Evolutionary conservation across 1,140 invertebrate genomes (phyloP).

Genomic region (Augochlora pura): DNA sequence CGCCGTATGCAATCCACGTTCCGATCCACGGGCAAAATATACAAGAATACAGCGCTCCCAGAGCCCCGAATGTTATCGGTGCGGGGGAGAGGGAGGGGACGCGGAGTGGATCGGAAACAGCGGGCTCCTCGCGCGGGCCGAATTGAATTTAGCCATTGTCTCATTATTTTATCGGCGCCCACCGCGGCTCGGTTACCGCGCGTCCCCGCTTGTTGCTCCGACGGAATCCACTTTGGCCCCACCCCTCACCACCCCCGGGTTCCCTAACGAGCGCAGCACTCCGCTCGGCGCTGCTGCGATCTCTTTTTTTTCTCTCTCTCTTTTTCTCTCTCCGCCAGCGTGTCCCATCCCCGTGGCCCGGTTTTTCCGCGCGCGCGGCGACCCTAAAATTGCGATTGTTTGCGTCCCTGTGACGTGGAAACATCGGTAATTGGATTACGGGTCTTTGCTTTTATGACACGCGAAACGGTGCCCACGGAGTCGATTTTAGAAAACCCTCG

Average conservation of each 20-base stretch:
- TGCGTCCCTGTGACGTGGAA: too few relatives aligned
- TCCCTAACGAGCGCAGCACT: slow-evolving; percentile 46
- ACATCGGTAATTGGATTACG: too few relatives aligned
- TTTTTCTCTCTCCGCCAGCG: slow-evolving; percentile 33
- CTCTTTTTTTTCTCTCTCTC: too few relatives aligned
- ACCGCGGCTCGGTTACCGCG: slow-evolving; percentile 37
- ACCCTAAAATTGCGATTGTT: too few relatives aligned
- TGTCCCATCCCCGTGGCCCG: neutral
- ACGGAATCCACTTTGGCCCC: slow-evolving; percentile 22
- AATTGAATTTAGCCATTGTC: slow-evolving; percentile 67
- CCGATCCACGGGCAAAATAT: slow-evolving; percentile 47
- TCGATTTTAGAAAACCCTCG: too few relatives aligned
- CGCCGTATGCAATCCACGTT: slow-evolving; percentile 59
- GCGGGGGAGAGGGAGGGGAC: too few relatives aligned
- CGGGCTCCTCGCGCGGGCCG: slow-evolving; percentile 31
- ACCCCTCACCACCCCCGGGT: too few relatives aligned
- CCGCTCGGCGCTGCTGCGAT: neutral
- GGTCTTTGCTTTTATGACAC: too few relatives aligned
- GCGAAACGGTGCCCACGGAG: too few relatives aligned
- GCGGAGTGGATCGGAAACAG: slow-evolving; percentile 39
- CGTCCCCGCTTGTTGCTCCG: slow-evolving; percentile 44
- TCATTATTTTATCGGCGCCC: slow-evolving; percentile 64
- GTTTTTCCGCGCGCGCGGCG: neutral
- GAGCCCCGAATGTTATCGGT: slow-evolving; percentile 41
- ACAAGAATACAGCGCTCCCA: slow-evolving; percentile 41